Conservation (phyloP, 2,113 vertebrate species). For the Piliocolobus tephrosceles region DNA sequence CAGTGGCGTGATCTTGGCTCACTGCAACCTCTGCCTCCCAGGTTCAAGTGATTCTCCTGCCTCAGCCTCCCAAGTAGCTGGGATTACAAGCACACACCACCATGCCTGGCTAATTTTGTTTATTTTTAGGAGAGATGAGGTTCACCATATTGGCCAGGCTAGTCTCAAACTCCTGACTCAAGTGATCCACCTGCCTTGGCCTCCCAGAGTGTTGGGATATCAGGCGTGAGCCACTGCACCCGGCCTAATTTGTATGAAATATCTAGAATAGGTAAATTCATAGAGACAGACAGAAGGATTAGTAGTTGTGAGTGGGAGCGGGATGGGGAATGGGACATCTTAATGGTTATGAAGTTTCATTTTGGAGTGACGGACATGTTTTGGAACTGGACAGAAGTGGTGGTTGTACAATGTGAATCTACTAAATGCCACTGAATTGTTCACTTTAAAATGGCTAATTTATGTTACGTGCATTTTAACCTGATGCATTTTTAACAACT, state of each 20-base stretch:
- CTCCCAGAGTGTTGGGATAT: too few species aligned
- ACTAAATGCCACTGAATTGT: background rate
- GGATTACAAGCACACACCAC: too few species aligned
- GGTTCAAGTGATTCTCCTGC: too few species aligned
- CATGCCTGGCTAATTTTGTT: too few species aligned
- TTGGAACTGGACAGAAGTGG: background rate
- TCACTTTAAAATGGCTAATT: background rate
- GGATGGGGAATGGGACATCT: background rate
- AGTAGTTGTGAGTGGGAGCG: background rate
- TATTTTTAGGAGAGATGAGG: too few species aligned
- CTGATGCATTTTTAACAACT: background rate
- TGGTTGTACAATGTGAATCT: background rate
- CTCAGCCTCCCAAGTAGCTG: too few species aligned
- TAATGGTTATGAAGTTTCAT: background rate
- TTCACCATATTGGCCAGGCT: too few species aligned
- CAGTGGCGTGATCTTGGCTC: too few species aligned
- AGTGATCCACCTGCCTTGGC: too few species aligned
- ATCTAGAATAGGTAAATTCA: background rate
- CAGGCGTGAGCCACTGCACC: too few species aligned
- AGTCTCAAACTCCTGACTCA: too few species aligned
- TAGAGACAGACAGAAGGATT: background rate
- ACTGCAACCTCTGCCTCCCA: too few species aligned
- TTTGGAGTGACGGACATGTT: background rate
- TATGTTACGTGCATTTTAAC: background rate
- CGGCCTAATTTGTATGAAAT: background rate